Evolutionary conservation across 2,797 vertebrate species (phyloP).

Genomic region (Pitangus sulphuratus): DNA sequence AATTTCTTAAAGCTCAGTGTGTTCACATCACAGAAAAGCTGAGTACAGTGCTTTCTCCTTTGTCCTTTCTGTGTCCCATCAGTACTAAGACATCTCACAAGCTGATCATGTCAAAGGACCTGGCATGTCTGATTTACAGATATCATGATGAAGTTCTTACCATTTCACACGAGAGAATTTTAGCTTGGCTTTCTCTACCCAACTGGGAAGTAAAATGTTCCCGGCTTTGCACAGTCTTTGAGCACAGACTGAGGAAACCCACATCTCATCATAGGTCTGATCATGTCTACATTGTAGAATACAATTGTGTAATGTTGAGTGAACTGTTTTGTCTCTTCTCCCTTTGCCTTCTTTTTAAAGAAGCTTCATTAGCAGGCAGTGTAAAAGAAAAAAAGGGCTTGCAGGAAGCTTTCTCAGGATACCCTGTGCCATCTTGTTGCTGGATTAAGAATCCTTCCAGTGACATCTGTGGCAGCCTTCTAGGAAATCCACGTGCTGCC

Average conservation of each 20-base stretch:
- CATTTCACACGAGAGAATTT: neutral
- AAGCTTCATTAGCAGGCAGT: neutral
- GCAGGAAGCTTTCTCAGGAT: neutral
- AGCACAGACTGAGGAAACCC: neutral
- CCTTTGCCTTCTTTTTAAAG: neutral
- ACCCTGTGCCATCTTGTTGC: fast-evolving
- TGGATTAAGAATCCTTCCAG: neutral
- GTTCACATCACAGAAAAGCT: neutral
- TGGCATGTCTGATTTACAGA: neutral
- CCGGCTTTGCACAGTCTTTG: neutral
- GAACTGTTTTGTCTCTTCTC: neutral
- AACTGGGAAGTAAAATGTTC: neutral
- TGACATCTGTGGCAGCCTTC: neutral
- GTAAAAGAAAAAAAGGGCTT: neutral
- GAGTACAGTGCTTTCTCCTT: neutral
- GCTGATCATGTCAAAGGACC: neutral
- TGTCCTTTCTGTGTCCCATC: neutral
- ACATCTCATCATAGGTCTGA: neutral
- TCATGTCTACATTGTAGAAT: neutral
- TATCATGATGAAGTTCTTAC: neutral
- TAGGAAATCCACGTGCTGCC: neutral
- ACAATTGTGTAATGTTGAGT: neutral
- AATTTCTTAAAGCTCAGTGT: neutral
- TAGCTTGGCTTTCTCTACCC: neutral
- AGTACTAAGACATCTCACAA: neutral